Percentiles rank a stretch among this genome's conserved stretches.
Conservation (phyloP, 2,888 invertebrate species). For the Mythimna loreyi region DNA sequence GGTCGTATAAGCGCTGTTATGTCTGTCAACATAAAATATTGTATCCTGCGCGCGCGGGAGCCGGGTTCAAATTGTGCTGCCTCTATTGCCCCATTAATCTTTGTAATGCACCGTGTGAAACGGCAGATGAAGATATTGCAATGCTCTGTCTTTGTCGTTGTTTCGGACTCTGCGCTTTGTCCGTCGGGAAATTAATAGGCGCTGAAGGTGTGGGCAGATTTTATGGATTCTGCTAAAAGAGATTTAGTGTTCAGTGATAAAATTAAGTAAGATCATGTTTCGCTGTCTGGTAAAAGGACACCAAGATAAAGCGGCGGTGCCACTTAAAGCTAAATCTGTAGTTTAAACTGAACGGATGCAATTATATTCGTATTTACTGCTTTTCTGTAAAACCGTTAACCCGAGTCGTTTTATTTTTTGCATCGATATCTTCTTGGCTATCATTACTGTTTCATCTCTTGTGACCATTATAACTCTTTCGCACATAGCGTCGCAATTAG, state of each 20-base stretch:
- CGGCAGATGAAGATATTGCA: constrained; percentile 84
- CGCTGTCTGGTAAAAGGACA: constrained; percentile 56
- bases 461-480: constrained; percentile 12
- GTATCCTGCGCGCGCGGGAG: constrained; percentile 87
- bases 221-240: constrained; percentile 67
- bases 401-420: constrained; percentile 4
- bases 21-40: constrained; percentile 91
- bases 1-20: constrained; percentile 90
- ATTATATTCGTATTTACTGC: constrained; percentile 43
- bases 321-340: constrained; percentile 42
- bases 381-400: constrained; percentile 27
- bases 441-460: not conserved
- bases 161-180: constrained; percentile 67
- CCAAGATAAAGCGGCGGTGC: constrained; percentile 41
- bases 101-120: constrained; percentile 86
- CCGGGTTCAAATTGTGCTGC: constrained; percentile 86
- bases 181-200: constrained; percentile 66
- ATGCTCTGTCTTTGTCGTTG: constrained; percentile 73
- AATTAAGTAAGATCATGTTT: constrained; percentile 67
- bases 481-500: constrained; percentile 40
- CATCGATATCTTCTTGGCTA: constrained; percentile 1
- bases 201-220: constrained; percentile 67
- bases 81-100: constrained; percentile 88
- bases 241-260: constrained; percentile 66
- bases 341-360: constrained; percentile 33